Conservation (phyloP, 2,888 invertebrate genomes). For the Drosophila macrospina region DNA sequence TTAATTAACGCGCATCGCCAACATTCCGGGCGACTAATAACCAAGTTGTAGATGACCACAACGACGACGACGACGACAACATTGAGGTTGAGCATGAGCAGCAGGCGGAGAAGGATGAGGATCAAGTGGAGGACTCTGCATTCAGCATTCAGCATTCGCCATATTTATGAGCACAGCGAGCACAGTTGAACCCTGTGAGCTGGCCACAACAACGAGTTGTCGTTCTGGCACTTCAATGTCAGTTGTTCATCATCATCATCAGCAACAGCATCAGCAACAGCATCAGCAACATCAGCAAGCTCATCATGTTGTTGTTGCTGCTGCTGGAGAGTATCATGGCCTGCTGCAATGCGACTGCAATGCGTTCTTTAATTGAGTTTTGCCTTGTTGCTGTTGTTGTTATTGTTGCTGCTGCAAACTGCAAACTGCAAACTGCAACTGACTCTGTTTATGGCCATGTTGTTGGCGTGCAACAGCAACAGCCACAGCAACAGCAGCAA, state of each 20-base stretch:
- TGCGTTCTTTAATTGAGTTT: slow-evolving; percentile 81
- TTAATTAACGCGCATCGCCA: slow-evolving; percentile 81
- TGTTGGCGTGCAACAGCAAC: slow-evolving; percentile 46
- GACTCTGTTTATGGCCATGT: slow-evolving; percentile 77
- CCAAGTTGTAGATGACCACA: slow-evolving; percentile 77
- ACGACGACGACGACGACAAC: slow-evolving; percentile 41
- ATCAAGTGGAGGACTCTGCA: slow-evolving; percentile 22
- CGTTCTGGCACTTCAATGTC: slow-evolving; percentile 80
- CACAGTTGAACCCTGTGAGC: slow-evolving; percentile 26
- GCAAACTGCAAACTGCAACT: slow-evolving; percentile 48
- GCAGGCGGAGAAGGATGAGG: no score
- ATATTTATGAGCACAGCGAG: slow-evolving; percentile 57
- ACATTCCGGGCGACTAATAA: slow-evolving; percentile 80
- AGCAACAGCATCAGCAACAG: slow-evolving; percentile 11
- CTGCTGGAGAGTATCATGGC: slow-evolving; percentile 66
- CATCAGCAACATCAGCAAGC: slow-evolving; percentile 13
- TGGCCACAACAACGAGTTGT: slow-evolving; percentile 54
- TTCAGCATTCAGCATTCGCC: slow-evolving; percentile 43
- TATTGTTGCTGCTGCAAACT: no score
- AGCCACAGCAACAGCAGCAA: slow-evolving; percentile 35
- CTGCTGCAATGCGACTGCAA: slow-evolving; percentile 63
- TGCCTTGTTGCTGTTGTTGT: slow-evolving; percentile 65
- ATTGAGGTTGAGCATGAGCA: no score
- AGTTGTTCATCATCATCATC: slow-evolving; percentile 73
- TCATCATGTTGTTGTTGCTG: slow-evolving; percentile 49